Conservation (phyloP, 2,888 invertebrate species). For the Cabera pusaria region DNA sequence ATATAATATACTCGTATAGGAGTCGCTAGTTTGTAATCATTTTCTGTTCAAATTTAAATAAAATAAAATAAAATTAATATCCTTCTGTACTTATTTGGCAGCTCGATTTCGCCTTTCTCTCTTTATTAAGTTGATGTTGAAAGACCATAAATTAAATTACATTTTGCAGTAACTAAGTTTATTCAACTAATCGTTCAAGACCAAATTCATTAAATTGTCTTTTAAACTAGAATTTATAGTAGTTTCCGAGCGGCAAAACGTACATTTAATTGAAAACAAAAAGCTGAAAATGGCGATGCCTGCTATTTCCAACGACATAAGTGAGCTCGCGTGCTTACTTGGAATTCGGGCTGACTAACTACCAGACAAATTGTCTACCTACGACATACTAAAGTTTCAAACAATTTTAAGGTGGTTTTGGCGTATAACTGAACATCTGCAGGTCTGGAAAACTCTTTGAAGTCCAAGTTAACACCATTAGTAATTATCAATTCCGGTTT, state of each 20-base stretch:
- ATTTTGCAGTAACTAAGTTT: too few relatives aligned
- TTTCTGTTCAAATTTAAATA: too few relatives aligned
- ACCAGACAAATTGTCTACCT: conserved; percentile 42
- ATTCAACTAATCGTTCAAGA: too few relatives aligned
- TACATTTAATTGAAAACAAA: conserved; percentile 21
- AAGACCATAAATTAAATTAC: too few relatives aligned
- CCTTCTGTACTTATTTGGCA: too few relatives aligned
- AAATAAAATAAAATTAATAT: too few relatives aligned
- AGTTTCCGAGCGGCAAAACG: conserved; percentile 2
- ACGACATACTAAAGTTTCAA: conserved; percentile 45
- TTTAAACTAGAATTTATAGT: conserved; percentile 14
- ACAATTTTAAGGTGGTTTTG: conserved; percentile 40
- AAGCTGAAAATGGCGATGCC: conserved; percentile 21
- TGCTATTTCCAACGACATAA: conserved; percentile 17
- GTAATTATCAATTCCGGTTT: too few relatives aligned
- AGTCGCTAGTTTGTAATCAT: too few relatives aligned
- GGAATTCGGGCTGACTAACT: conserved; percentile 38
- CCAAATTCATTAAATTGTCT: conserved; percentile 1
- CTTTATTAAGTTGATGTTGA: not conserved
- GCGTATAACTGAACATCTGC: conserved; percentile 34
- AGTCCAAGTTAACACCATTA: too few relatives aligned
- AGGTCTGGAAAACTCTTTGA: too few relatives aligned
- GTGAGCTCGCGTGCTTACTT: conserved; percentile 41
- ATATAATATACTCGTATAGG: too few relatives aligned
- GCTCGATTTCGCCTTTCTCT: not conserved